A percentile compares a stretch with the other conserved stretches of the same genome.
These are phyloP conservation scores for Darevskia mixta DNA, from an alignment of 2,797 vertebrate species.

Conservation along the genomic window DNA sequence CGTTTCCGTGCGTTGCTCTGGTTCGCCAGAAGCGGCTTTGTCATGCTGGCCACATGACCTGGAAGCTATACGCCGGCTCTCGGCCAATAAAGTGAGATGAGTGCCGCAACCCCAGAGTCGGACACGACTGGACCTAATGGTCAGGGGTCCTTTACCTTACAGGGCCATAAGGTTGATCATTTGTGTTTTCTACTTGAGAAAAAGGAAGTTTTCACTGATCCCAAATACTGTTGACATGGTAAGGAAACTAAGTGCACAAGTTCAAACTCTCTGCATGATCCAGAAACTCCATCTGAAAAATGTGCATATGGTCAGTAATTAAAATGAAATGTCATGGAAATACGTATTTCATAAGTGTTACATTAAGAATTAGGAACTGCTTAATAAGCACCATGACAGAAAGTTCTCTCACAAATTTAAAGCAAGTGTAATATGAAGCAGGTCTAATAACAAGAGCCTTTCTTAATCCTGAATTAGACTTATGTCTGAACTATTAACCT, in stretches of 20 bases:
- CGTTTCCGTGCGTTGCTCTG: too few relatives aligned
- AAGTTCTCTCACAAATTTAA: constrained; percentile 28
- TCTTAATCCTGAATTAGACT: constrained; percentile 48
- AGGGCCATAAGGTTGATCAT: not conserved
- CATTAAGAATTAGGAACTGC: constrained; percentile 3
- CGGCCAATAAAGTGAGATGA: too few relatives aligned
- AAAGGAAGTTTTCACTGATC: not conserved
- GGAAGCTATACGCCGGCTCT: too few relatives aligned
- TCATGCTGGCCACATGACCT: too few relatives aligned
- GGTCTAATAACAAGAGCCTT: constrained; percentile 31
- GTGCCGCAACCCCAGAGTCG: too few relatives aligned
- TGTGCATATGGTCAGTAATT: not conserved
- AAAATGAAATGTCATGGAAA: constrained; percentile 4
- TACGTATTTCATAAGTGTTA: constrained; percentile 8
- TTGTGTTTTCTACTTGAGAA: not conserved
- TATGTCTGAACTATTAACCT: constrained; percentile 57
- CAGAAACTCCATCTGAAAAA: not conserved
- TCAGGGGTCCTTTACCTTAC: not conserved
- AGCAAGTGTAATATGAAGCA: constrained; percentile 4
- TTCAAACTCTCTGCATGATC: not conserved
- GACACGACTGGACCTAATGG: too few relatives aligned
- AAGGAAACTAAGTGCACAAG: not conserved
- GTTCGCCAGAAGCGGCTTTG: too few relatives aligned
- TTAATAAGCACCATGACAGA: constrained; percentile 38
- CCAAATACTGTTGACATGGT: not conserved